phyloP scores from a whole-genome alignment of 2,113 vertebrate genomes.

The Nansenia antarctica region DNA sequence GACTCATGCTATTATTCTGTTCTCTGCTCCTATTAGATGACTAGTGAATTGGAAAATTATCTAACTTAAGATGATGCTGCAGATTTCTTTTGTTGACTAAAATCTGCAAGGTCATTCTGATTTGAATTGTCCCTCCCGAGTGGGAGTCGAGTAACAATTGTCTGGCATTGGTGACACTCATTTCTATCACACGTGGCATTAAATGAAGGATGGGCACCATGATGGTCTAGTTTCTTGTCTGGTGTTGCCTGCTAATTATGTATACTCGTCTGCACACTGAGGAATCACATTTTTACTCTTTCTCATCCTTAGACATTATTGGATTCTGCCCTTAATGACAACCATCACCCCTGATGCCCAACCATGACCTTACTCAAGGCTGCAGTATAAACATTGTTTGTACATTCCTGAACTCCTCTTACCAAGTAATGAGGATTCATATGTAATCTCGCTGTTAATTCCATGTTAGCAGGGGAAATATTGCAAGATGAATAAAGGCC shows the following conservation, averaged over 20 bases:
- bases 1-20: background rate
- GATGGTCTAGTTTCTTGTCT: too few species aligned
- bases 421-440: background rate
- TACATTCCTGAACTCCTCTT: background rate
- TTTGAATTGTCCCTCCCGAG: background rate
- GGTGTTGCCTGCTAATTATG: too few species aligned
- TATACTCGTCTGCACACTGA: background rate
- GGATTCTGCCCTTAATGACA: background rate
- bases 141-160: background rate
- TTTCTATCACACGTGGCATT: background rate
- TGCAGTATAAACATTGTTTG: background rate
- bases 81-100: background rate
- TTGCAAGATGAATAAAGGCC: background rate
- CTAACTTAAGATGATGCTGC: background rate
- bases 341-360: background rate
- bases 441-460: background rate
- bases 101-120: background rate
- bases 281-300: background rate
- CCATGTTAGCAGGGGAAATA: background rate
- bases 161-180: background rate
- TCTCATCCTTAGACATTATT: background rate
- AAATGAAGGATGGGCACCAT: background rate
- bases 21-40: background rate
- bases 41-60: background rate
- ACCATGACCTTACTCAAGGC: background rate